phyloP scores from a whole-genome alignment of 2,888 invertebrate genomes.

The Chydorus sphaericus region DNA sequence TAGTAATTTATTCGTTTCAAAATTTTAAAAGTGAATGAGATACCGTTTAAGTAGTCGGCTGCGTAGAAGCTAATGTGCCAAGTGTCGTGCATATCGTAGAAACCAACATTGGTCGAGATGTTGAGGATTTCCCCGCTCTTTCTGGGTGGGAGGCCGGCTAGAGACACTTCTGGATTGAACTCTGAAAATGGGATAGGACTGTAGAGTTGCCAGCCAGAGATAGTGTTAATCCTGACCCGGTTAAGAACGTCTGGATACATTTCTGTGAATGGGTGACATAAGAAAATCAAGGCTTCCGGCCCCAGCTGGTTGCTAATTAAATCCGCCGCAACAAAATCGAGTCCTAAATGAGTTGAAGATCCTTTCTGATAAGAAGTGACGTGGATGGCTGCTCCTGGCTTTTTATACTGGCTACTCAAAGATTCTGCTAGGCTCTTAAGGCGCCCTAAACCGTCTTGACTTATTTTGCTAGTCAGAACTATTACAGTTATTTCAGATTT shows the following conservation, averaged over 20 bases:
- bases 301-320: slow-evolving; percentile 52
- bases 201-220: slow-evolving; percentile 73
- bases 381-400: slow-evolving; percentile 47
- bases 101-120: slow-evolving; percentile 56
- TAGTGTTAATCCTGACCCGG: slow-evolving; percentile 80
- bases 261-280: slow-evolving; percentile 49
- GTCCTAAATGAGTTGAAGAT: slow-evolving; percentile 16
- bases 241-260: slow-evolving; percentile 75
- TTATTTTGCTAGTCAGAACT: slow-evolving; percentile 46
- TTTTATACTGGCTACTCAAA: slow-evolving; percentile 47
- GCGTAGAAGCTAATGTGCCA: slow-evolving; percentile 67
- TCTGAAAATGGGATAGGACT: slow-evolving; percentile 82
- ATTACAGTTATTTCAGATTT: slow-evolving; percentile 62
- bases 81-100: slow-evolving; percentile 58
- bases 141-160: slow-evolving; percentile 8
- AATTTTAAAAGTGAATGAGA: slow-evolving; percentile 19
- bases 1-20: slow-evolving; percentile 4
- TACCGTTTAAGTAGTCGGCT: slow-evolving; percentile 59
- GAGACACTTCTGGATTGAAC: slow-evolving; percentile 49
- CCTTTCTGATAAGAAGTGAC: slow-evolving; percentile 20
- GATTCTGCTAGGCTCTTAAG: slow-evolving; percentile 47
- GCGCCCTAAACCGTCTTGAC: slow-evolving; percentile 41
- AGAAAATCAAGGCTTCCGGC: slow-evolving; percentile 53
- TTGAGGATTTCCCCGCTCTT: slow-evolving; percentile 39
- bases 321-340: slow-evolving; percentile 46